Percentiles rank a stretch among this genome's conserved stretches.
Conservation (phyloP, 1,140 invertebrate species). For the Drosophila parvula region DNA sequence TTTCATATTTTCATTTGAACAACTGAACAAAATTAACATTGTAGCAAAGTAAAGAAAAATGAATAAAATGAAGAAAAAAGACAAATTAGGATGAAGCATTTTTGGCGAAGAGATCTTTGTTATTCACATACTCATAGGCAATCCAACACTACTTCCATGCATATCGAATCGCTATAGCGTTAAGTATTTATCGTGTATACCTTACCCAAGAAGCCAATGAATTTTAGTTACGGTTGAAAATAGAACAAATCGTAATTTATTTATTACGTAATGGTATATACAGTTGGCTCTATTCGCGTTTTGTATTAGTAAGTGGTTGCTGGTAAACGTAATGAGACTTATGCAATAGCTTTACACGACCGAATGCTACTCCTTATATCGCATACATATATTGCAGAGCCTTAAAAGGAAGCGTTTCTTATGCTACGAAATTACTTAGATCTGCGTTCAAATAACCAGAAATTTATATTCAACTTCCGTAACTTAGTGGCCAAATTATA, state of each 20-base stretch:
- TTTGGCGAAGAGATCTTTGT: too few species aligned
- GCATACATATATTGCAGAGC: conserved; percentile 31
- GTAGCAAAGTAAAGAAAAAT: too few species aligned
- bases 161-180: neutral
- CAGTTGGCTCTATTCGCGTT: conserved; percentile 34
- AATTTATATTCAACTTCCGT: conserved; percentile 21
- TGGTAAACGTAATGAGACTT: conserved; percentile 72
- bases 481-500: conserved; percentile 58
- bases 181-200: too few species aligned
- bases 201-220: neutral
- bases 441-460: conserved; percentile 39
- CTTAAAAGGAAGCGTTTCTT: conserved; percentile 42
- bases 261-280: conserved; percentile 47
- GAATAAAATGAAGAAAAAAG: too few species aligned
- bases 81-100: too few species aligned
- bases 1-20: too few species aligned
- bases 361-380: conserved; percentile 33
- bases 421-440: conserved; percentile 12
- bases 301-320: conserved; percentile 31
- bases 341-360: conserved; percentile 49
- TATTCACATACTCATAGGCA: too few species aligned
- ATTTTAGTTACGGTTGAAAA: conserved; percentile 28
- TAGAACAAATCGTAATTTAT: conserved; percentile 43
- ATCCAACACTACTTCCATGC: too few species aligned
- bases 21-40: too few species aligned